Base-by-base conservation (phyloP, 1,140 invertebrate species). In the Portunus trituberculatus region DNA sequence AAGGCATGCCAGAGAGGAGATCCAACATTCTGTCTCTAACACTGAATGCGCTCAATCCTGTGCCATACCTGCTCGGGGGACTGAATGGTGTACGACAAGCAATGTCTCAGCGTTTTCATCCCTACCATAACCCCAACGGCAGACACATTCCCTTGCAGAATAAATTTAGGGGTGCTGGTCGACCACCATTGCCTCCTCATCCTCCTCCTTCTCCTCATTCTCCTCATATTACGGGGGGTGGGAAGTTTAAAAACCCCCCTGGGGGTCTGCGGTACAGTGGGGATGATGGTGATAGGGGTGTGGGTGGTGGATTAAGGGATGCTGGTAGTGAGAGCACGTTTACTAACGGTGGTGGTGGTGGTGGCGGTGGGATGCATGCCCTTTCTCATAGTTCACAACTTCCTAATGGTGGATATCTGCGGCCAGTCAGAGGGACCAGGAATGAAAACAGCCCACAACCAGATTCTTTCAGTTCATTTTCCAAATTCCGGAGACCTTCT, bases 11-110 rank as follows among this genome's bases (percentile, higher is more conserved):
- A 59, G 29, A n/a, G 16, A 82, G 91, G 28, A 25, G 91, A 8
- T n/a, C 8, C 14, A 29, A 88, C 39, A 82, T 93, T 91, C 25
- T 95, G 20, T 88, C 94, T 52, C 87, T 59, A 59, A 92, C 94
- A 25, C 45, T 95, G 16, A 92, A 93, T 87, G 94, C 94, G 88
- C 29, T 95, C 8, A 95, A 95, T 48, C 94, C 94, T 10, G 59
- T 95, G 46, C 94, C 94, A 6, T 95, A 95, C 16, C 4, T 95
- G 12, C 39, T 86, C 67, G 91, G 94, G 0, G 94, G 94, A 0
- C 25, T 95, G 29, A 88, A 82, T 20, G 91, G 91, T 10, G 52
- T 95, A 29, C 94, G 94, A 86, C 46, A 95, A 10, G 94, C 88
- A 25, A 92, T 95, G 94, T 1, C 67, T n/a, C 94, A 95, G 32